Conservation (phyloP, 2,113 vertebrate genomes). For the Podilymbus podiceps region DNA sequence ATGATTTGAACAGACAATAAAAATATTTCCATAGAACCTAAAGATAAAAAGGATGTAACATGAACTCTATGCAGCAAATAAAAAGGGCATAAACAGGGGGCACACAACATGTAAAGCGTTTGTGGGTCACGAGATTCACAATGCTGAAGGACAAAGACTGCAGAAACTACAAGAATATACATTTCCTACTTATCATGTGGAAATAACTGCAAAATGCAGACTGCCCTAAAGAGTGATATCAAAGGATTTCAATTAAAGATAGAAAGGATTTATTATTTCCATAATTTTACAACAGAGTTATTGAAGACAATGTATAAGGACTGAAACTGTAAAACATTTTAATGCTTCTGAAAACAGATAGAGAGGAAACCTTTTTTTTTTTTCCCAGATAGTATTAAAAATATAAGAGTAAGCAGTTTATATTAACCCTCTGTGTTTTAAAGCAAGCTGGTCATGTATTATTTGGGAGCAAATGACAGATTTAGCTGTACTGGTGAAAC, state of each 20-base stretch:
- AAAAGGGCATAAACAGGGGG: neutral
- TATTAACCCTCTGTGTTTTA: neutral
- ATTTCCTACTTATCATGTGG: neutral
- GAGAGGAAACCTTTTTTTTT: neutral
- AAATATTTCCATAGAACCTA: neutral
- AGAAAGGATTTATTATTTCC: conserved; percentile 1
- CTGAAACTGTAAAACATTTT: conserved; percentile 15
- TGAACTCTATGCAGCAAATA: neutral
- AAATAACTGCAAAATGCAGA: neutral
- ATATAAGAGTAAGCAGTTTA: neutral
- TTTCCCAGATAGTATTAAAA: neutral
- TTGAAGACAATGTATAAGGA: neutral
- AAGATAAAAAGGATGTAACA: neutral
- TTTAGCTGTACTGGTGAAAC: neutral
- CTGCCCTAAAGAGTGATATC: neutral
- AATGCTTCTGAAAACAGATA: conserved; percentile 22
- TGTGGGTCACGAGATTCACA: neutral
- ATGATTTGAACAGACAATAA: neutral
- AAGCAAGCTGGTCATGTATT: neutral
- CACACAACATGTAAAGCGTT: neutral
- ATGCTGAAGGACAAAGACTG: neutral
- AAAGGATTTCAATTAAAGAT: conserved; percentile 27
- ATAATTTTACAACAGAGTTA: neutral
- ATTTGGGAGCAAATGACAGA: neutral
- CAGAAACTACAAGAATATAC: neutral